A percentile compares a stretch with the other conserved stretches of the same genome.
These are phyloP conservation scores for Myotis vivesi DNA, from an alignment of 2,797 vertebrate species.

Conservation along the genomic window DNA sequence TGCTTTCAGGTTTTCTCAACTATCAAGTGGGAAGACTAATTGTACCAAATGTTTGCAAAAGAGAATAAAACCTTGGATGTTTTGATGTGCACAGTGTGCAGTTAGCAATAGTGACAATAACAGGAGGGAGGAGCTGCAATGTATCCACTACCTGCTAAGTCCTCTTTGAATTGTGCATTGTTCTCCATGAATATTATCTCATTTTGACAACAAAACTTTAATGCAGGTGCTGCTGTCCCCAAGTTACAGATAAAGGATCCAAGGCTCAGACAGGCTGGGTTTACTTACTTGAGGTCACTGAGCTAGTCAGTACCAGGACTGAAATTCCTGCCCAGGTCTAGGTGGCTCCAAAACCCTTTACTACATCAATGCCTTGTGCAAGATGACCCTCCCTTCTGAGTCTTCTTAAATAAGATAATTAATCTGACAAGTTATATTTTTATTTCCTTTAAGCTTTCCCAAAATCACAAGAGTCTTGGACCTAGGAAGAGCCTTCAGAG, in stretches of 20 bases:
- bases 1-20: not conserved
- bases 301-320: not conserved
- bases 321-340: not conserved
- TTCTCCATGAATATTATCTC: not conserved
- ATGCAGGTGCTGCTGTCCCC: not conserved
- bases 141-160: not conserved
- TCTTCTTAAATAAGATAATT: not conserved
- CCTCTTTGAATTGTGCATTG: not conserved
- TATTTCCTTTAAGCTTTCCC: slow-evolving; percentile 8
- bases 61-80: not conserved
- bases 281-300: not conserved
- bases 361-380: not conserved
- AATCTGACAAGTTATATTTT: not conserved
- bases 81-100: not conserved
- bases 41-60: not conserved
- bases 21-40: slow-evolving; percentile 20
- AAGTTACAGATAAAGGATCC: not conserved
- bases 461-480: not conserved
- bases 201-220: not conserved
- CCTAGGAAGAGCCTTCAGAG: not conserved
- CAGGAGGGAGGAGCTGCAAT: not conserved
- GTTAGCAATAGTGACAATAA: not conserved
- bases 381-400: not conserved
- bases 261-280: not conserved
- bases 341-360: not conserved